Evolutionary conservation across 2,888 invertebrate genomes (phyloP), one percentile per base, ranked within the genome.

Genomic region (Eristalis pertinax): DNA sequence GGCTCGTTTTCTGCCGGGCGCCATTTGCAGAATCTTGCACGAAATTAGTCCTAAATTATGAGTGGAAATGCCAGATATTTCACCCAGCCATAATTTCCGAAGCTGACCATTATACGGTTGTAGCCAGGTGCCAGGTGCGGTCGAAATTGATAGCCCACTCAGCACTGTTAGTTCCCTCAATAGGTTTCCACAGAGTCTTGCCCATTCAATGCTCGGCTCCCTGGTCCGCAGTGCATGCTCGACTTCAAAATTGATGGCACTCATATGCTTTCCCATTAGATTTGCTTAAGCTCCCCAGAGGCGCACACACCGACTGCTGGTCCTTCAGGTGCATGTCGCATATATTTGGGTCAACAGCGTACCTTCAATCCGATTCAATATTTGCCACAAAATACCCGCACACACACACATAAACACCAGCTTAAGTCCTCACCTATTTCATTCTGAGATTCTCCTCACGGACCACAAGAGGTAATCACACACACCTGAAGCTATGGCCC

Each of bases 351-450:
- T 73, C 72, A 63, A 41, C 73, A 67, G 60, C 41, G 41, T 73
- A 73, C 73, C 79, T 43, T 79, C 43, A 24, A 22, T 32, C 72
- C 15, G 41, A 72, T 72, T 72, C 43, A 79, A 65, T 70, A 72
- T 65, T 72, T 72, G 65, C 69, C 41, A 58, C 35, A 22, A 68
- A 56, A 60, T 64, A 67, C 15, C 43, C 35, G 15, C 50, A 50
- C 13, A 41, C 19, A 32, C 32, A 32, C 32, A 50, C 13, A 41
- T 15, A 32, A 8, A 32, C 32, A 26, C 26, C 26, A 26, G 26
- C 69, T 79, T 79, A 79, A 84, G 62, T 50, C 80, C 38, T 79
- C 69, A 75, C 79, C 84, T 74, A 65, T 84, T 74, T 74, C 73
- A 68, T 63, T 72, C 72, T 41, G 62, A 29, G 8, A 77, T 67